Percentiles rank a stretch among this genome's conserved stretches.
phyloP scores from a whole-genome alignment of 92 coral and sea anemone genomes.

The Umimayanthus chanpuru region DNA sequence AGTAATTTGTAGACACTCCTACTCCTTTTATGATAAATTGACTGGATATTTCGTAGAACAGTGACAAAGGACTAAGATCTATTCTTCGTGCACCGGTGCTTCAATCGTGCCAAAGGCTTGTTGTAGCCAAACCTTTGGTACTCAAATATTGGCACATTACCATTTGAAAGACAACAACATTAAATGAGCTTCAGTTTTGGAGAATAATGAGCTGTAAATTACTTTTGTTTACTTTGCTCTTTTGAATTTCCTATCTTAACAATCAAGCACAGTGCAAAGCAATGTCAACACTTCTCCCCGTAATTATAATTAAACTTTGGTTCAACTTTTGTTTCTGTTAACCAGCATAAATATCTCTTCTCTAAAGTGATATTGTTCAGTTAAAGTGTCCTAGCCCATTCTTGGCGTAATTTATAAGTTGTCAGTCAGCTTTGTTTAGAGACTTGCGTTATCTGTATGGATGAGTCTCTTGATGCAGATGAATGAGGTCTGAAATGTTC shows the following conservation, averaged over 20 bases:
- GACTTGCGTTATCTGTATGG: too few species aligned
- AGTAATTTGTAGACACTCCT: conserved; percentile 6
- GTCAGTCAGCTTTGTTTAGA: not conserved
- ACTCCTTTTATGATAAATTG: not conserved
- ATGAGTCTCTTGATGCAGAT: too few species aligned
- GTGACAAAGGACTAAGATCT: not conserved
- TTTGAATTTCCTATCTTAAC: not conserved
- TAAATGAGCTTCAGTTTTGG: not conserved
- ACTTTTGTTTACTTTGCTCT: conserved; percentile 8
- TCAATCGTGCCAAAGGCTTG: not conserved
- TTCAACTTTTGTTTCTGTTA: not conserved
- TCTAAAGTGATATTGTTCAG: not conserved
- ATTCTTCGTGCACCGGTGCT: not conserved
- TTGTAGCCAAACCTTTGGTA: not conserved
- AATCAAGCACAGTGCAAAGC: not conserved
- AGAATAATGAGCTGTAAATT: conserved; percentile 1
- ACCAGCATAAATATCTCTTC: not conserved
- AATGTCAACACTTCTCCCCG: not conserved
- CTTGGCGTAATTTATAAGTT: not conserved
- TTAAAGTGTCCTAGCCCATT: not conserved
- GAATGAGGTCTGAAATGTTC: too few species aligned
- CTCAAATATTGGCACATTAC: conserved; percentile 1
- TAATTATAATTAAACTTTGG: not conserved
- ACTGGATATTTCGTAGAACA: not conserved
- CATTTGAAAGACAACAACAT: not conserved